Percentiles rank a stretch among this genome's conserved stretches.
These are phyloP conservation scores for Psilanteris sp. DNA, from an alignment of 1,140 invertebrate species.

Conservation along the genomic window DNA sequence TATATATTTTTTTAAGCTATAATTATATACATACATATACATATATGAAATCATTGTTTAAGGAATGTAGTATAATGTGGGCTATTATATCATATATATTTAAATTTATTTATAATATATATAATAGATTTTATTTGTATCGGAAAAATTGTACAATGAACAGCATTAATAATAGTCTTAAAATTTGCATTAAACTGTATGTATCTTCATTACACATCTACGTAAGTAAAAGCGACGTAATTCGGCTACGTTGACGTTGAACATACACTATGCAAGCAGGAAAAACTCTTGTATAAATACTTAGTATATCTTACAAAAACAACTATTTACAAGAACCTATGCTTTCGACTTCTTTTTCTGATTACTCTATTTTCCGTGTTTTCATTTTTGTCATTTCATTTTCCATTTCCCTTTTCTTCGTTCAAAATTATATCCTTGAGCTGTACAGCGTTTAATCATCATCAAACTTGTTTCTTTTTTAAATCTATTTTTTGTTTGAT, in stretches of 20 bases:
- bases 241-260: slow-evolving; percentile 44
- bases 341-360: background rate
- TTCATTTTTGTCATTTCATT: background rate
- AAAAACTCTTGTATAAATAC: slow-evolving; percentile 34
- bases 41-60: background rate
- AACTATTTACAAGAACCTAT: slow-evolving; percentile 38
- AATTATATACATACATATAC: slow-evolving; percentile 37
- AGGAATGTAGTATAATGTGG: slow-evolving; percentile 24
- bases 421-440: background rate
- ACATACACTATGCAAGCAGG: slow-evolving; percentile 51
- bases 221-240: slow-evolving; percentile 54
- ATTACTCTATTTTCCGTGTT: background rate
- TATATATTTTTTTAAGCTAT: too few species aligned
- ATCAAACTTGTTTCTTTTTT: background rate
- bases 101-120: slow-evolving; percentile 1
- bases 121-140: slow-evolving; percentile 21
- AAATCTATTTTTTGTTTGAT: background rate
- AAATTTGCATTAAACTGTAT: slow-evolving; percentile 25
- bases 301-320: slow-evolving; percentile 46
- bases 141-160: slow-evolving; percentile 45
- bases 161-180: slow-evolving; percentile 13
- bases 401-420: background rate
- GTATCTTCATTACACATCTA: slow-evolving; percentile 20
- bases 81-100: slow-evolving; percentile 7
- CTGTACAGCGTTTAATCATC: background rate